These are phyloP conservation scores for Phymanthus crucifer DNA, from an alignment of 92 coral and sea anemone genomes.

Conservation along the genomic window DNA sequence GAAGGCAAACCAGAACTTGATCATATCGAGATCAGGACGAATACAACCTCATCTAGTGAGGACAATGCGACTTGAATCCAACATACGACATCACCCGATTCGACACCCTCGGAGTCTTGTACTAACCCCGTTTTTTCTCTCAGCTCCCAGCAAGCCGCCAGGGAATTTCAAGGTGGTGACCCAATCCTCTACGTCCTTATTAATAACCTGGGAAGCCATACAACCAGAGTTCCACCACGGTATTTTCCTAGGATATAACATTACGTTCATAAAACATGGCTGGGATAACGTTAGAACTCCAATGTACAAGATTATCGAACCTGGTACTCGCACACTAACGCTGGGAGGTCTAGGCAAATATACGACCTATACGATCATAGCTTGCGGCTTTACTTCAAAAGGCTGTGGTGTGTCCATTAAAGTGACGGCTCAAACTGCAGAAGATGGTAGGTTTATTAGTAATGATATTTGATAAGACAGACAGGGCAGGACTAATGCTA, in stretches of 20 bases:
- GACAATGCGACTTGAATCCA: too few relatives aligned
- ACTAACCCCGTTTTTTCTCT: not conserved
- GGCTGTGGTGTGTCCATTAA: constrained; percentile 54
- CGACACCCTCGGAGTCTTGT: too few relatives aligned
- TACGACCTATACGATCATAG: constrained; percentile 48
- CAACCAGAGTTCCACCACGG: constrained; percentile 44
- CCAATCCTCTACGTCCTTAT: constrained; percentile 40
- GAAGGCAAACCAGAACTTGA: too few relatives aligned
- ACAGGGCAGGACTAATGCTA: too few relatives aligned
- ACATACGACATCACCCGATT: too few relatives aligned
- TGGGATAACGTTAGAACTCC: not conserved
- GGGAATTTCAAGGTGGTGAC: constrained; percentile 20
- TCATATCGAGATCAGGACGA: too few relatives aligned
- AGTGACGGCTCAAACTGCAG: constrained; percentile 42
- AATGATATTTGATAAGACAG: too few relatives aligned
- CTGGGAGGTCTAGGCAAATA: constrained; percentile 41
- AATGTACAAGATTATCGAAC: not conserved
- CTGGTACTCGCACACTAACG: constrained; percentile 3
- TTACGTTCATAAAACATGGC: constrained; percentile 17
- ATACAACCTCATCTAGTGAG: too few relatives aligned
- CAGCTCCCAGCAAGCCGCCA: constrained; percentile 53
- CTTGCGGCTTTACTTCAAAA: constrained; percentile 46
- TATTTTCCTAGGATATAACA: constrained; percentile 29
- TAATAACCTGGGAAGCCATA: constrained; percentile 45
- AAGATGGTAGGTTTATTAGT: constrained; percentile 49